Percentiles rank a stretch among this genome's conserved stretches.
Evolutionary conservation across 2,797 vertebrate species (phyloP).

Genomic region (Enteromius mattozi): DNA sequence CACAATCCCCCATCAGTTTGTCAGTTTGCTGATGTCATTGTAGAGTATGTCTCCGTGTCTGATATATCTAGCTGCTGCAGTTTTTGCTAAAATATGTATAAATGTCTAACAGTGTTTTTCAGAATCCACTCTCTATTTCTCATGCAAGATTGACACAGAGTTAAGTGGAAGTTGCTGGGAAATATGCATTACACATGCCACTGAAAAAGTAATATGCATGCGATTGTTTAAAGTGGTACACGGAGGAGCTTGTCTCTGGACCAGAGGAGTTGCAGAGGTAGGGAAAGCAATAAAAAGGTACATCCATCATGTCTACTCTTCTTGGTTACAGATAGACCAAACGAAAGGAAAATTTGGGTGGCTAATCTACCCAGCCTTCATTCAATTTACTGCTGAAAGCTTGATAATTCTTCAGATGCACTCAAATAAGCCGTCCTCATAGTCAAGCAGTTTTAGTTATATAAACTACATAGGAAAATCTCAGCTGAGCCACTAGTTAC

Average conservation of each 20-base stretch:
- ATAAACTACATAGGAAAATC: neutral
- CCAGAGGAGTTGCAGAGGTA: slow-evolving; percentile 9
- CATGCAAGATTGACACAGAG: slow-evolving; percentile 34
- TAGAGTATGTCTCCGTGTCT: neutral
- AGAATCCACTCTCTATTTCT: neutral
- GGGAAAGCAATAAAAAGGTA: neutral
- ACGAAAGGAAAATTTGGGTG: neutral
- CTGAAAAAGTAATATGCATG: slow-evolving; percentile 40
- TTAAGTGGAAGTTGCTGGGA: slow-evolving; percentile 23
- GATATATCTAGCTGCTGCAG: neutral
- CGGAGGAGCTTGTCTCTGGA: slow-evolving; percentile 30
- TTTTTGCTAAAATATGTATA: neutral
- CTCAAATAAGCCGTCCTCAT: neutral
- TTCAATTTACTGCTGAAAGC: neutral
- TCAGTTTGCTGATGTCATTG: neutral
- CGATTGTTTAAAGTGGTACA: slow-evolving; percentile 44
- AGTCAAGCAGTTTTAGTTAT: neutral
- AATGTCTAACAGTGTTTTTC: slow-evolving; percentile 17
- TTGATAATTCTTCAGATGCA: neutral
- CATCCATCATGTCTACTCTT: slow-evolving; percentile 44
- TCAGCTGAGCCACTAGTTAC: neutral
- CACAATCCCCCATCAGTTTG: neutral
- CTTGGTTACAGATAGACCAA: slow-evolving; percentile 24
- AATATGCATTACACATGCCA: slow-evolving; percentile 17
- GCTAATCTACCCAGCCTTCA: slow-evolving; percentile 2